Conservation (phyloP, 1,140 invertebrate genomes). For the Grapholita molesta region DNA sequence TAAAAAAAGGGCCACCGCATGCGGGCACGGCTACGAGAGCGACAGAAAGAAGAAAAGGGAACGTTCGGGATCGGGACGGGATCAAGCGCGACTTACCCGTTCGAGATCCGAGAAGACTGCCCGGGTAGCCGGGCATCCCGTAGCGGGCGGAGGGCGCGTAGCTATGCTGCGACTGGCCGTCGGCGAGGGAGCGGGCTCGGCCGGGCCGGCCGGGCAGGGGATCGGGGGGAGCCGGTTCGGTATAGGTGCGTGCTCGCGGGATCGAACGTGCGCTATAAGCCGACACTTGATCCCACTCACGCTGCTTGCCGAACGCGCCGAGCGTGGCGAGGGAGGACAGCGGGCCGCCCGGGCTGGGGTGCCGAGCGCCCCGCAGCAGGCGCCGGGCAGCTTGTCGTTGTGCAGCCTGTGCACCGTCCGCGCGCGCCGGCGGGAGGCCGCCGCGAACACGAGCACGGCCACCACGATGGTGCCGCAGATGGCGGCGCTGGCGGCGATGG, state of each 20-base stretch:
- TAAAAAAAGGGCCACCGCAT: not conserved
- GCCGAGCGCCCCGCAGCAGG: constrained; percentile 85
- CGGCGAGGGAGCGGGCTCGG: constrained; percentile 84
- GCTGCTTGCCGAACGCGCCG: constrained; percentile 89
- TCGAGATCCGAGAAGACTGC: constrained; percentile 87
- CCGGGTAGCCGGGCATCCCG: constrained; percentile 84
- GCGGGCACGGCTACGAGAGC: not conserved
- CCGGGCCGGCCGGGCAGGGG: constrained; percentile 81
- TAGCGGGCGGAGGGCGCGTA: constrained; percentile 89
- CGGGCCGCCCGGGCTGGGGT: constrained; percentile 87
- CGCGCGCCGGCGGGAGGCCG: constrained; percentile 86
- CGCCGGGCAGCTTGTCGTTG: constrained; percentile 80
- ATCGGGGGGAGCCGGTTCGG: constrained; percentile 80
- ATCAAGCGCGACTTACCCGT: constrained; percentile 79
- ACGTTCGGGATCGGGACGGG: constrained; percentile 10
- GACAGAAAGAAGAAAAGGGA: constrained; percentile 13
- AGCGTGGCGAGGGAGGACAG: constrained; percentile 89
- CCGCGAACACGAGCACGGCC: constrained; percentile 91
- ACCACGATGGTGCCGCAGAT: constrained; percentile 95
- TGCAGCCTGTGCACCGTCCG: constrained; percentile 87
- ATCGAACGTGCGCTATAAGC: constrained; percentile 94
- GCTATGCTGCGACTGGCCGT: constrained; percentile 91
- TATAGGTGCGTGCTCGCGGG: constrained; percentile 90
- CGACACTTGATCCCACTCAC: constrained; percentile 96
- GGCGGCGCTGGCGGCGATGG: constrained; percentile 94